Evolutionary conservation across 2,888 invertebrate genomes (phyloP).

Genomic region (Operophtera brumata): DNA sequence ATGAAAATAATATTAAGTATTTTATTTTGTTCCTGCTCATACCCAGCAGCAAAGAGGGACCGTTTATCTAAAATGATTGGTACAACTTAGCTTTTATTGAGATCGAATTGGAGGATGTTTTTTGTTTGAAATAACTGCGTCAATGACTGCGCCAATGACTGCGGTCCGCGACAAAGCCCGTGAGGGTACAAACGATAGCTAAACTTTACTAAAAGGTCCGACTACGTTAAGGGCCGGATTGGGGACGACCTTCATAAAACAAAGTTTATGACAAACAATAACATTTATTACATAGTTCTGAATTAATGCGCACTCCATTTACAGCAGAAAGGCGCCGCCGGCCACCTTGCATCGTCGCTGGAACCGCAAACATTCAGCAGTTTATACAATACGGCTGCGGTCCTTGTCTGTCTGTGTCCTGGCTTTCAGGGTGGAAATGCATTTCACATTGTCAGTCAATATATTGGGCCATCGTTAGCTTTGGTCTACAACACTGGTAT

Average conservation of each 20-base stretch:
- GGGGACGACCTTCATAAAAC: slow-evolving; percentile 71
- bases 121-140: slow-evolving; percentile 41
- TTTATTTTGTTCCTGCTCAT: slow-evolving; percentile 54
- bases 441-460: background rate
- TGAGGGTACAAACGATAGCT: slow-evolving; percentile 51
- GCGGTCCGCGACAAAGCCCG: slow-evolving; percentile 43
- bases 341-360: slow-evolving; percentile 54
- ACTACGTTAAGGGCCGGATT: slow-evolving; percentile 51
- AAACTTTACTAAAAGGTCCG: slow-evolving; percentile 68
- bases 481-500: too few species aligned
- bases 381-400: slow-evolving; percentile 1
- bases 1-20: slow-evolving; percentile 58
- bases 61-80: slow-evolving; percentile 42
- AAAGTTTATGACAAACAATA: slow-evolving; percentile 78
- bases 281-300: slow-evolving; percentile 76
- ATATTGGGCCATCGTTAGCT: too few species aligned
- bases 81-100: slow-evolving; percentile 29
- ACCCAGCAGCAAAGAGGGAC: slow-evolving; percentile 41
- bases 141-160: slow-evolving; percentile 41
- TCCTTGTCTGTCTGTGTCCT: slow-evolving; percentile 1
- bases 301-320: slow-evolving; percentile 74
- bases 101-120: slow-evolving; percentile 20
- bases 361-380: slow-evolving; percentile 49
- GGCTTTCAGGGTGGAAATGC: slow-evolving; percentile 19
- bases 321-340: slow-evolving; percentile 62